Base-by-base conservation (phyloP, 2,888 invertebrate genomes). In the Marronus borbonicus region DNA sequence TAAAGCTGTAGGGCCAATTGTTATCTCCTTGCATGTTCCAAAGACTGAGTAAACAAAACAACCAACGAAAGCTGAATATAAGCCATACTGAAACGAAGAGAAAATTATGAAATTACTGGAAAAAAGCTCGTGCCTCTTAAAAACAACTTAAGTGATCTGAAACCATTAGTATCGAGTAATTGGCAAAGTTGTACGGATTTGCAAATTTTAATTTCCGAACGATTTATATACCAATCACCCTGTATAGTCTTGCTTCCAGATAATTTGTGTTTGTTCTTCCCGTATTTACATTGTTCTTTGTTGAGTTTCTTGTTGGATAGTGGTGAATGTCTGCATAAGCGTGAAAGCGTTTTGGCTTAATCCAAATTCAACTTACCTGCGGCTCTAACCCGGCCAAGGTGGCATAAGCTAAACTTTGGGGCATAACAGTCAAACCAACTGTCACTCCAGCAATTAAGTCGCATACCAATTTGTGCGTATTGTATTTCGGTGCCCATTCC, bases 401-500 rank as follows among this genome's bases (percentile, higher is more conserved):
- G 5, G 98, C 97, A 87, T 98, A 97, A 0, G 98, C 98, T 81
- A 98, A 89, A 12, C 96, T 96, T 87, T 98, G 98, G 0, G 98
- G 98, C 90, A 98, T 94, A 60, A 97, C 96, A 0, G 97, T 98
- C 31, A 98, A 91, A 0, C 97, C 98, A 0, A 98, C 98, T 1
- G 98, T 97, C 79, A 98, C 90, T 0, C 98, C 98, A n/a, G 98
- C 98, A 83, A 98, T 96, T 66, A 95, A 85, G 89, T 98, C 98
- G 80, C 95, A 93, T 75, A 97, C 86, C 1, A 95, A 92, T 87
- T 95, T 94, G 80, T 94, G 93, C 0, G 92, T 90, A 84, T 93
- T 93, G 88, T 97, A 97, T 76, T 92, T 91, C 0, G 94, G 93
- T 14, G 94, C 89, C 96, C 96, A 97, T 85, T 90, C 91, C 14